Percentiles rank a stretch among this genome's conserved stretches.
Evolutionary conservation across 2,888 invertebrate genomes (phyloP).

Genomic region (Carterocephalus palaemon): DNA sequence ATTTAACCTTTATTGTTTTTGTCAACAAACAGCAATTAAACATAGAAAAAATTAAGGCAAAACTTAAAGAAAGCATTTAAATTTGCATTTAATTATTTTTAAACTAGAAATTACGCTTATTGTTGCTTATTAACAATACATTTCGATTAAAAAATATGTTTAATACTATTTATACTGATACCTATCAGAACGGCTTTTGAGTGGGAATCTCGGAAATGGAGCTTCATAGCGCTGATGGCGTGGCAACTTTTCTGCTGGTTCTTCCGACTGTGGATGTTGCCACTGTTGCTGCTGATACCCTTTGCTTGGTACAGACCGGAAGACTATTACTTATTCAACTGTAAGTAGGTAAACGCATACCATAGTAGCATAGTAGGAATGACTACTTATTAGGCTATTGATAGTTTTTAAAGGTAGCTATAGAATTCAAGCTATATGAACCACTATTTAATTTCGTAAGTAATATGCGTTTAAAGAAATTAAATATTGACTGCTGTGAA

Average conservation of each 20-base stretch:
- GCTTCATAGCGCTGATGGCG: slow-evolving; percentile 86
- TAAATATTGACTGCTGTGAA: too few species aligned
- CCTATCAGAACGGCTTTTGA: slow-evolving; percentile 90
- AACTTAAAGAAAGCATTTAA: too few species aligned
- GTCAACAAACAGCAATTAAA: too few species aligned
- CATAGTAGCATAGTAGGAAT: too few species aligned
- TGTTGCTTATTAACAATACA: background rate
- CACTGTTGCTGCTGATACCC: slow-evolving; percentile 88
- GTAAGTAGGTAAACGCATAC: slow-evolving; percentile 40
- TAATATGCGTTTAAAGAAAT: too few species aligned
- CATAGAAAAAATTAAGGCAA: too few species aligned
- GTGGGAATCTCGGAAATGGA: slow-evolving; percentile 94
- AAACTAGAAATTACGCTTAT: background rate
- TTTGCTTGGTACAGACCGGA: slow-evolving; percentile 79
- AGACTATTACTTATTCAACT: slow-evolving; percentile 46
- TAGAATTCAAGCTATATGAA: too few species aligned
- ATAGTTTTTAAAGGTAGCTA: too few species aligned
- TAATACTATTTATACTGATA: background rate
- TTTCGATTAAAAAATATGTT: background rate
- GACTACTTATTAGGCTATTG: too few species aligned
- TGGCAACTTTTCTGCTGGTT: slow-evolving; percentile 93
- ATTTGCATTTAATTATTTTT: background rate
- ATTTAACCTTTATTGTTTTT: too few species aligned
- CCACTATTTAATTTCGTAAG: too few species aligned
- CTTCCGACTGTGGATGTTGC: slow-evolving; percentile 96